A percentile compares a stretch with the other conserved stretches of the same genome.
phyloP scores from a whole-genome alignment of 2,888 invertebrate species.

The Caenorhabditis sinica region DNA sequence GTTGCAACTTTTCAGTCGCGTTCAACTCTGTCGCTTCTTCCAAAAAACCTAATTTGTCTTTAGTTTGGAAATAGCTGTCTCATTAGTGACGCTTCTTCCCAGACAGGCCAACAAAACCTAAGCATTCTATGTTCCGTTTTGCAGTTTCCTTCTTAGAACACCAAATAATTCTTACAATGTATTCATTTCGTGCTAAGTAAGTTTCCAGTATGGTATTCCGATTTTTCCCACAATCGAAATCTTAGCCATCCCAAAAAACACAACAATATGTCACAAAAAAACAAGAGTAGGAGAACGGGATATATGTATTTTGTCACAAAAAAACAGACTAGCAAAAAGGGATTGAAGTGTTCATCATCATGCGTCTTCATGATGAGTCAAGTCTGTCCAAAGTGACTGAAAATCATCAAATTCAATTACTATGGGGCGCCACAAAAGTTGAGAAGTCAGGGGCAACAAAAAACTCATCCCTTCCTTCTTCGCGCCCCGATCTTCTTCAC shows the following conservation, averaged over 20 bases:
- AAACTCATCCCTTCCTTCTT: slow-evolving; percentile 39
- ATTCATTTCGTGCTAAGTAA: too few species aligned
- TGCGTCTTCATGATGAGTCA: slow-evolving; percentile 36
- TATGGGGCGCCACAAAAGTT: slow-evolving; percentile 28
- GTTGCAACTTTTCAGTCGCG: neutral
- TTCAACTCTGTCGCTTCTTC: neutral
- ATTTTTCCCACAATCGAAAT: neutral
- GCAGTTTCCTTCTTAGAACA: neutral
- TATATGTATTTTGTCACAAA: slow-evolving; percentile 15
- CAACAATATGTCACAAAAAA: neutral
- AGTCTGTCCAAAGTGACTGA: slow-evolving; percentile 33
- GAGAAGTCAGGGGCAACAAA: slow-evolving; percentile 44
- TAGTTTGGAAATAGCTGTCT: slow-evolving; percentile 4
- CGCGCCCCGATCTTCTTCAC: slow-evolving; percentile 23
- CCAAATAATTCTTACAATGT: too few species aligned
- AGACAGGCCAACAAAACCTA: neutral
- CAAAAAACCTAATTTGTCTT: slow-evolving; percentile 16
- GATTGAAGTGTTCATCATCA: slow-evolving; percentile 60
- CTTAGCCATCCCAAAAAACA: slow-evolving; percentile 10
- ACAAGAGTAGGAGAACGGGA: neutral
- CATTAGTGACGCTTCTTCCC: slow-evolving; percentile 27
- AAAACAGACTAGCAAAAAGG: slow-evolving; percentile 30
- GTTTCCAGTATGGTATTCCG: neutral
- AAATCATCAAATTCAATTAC: slow-evolving; percentile 55
- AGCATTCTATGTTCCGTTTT: neutral